Base-by-base conservation (phyloP, 1,140 invertebrate genomes). In the Cheumatopsyche charites region DNA sequence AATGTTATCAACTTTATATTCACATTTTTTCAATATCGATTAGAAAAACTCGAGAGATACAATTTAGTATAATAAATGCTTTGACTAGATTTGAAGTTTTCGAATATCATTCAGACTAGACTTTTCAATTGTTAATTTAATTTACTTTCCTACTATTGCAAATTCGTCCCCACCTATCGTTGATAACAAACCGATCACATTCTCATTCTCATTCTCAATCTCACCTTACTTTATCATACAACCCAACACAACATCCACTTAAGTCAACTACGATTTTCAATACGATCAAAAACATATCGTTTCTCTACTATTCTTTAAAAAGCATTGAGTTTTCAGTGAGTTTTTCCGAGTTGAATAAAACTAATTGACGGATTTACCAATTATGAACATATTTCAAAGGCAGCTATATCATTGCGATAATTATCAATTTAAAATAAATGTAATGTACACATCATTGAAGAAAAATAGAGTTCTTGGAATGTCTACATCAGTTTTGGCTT, bases 231-330 rank as follows among this genome's bases (percentile, higher is more conserved):
- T 26, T 45, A 66, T 66, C 26, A 72, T 62, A 75, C 74, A 68
- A 41, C 70, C 45, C 63, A 73, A 73, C 69, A 75, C 74, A 75
- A 75, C 74, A 75, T 71, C 43, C 52, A 75, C 66, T 70, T 73
- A 75, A 69, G 69, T 67, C 36, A 63, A 63, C 42, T 63, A 47
- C 25, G 43, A 67, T 63, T 42, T 42, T 12, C 29, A 15, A 29
- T 62, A 52, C 17, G 29, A 26, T 5, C 1, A 13, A 63, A 43
- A 43, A 42, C 23, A 19, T 63, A 9, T 36, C 29, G 9, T 4
- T 36, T 36, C 9, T 36, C 29, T 36, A 36, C n/a, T n/a, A n/a
- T n/a, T 4, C 29, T 9, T 1, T 61, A 5, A 61, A 21, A 23
- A 26, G 19, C 25, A 26, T 61, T 61, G 55, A 7, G 12, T 61